These are phyloP conservation scores for Nannobrachium achirus DNA, from an alignment of 2,113 vertebrate genomes.

Conservation along the genomic window DNA sequence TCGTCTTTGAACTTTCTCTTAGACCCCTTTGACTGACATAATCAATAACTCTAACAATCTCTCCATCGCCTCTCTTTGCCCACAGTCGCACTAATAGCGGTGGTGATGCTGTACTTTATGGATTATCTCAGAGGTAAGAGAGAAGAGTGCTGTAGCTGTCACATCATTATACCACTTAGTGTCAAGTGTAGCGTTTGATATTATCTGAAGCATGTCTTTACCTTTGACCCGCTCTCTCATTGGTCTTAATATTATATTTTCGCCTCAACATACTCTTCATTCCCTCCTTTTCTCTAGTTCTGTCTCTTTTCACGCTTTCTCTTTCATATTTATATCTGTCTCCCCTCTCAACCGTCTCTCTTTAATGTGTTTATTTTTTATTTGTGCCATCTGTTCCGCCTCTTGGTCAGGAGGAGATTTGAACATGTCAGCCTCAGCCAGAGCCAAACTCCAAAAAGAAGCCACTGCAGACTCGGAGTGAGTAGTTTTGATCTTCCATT, in stretches of 20 bases:
- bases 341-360: background rate
- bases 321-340: background rate
- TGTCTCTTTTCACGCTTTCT: background rate
- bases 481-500: slow-evolving; percentile 65
- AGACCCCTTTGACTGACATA: background rate
- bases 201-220: background rate
- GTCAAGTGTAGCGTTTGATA: background rate
- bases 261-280: background rate
- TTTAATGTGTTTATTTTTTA: background rate
- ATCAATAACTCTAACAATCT: background rate
- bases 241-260: background rate
- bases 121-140: slow-evolving; percentile 85
- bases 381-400: slow-evolving; percentile 9
- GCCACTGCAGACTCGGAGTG: slow-evolving; percentile 82
- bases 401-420: slow-evolving; percentile 86
- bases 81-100: slow-evolving; percentile 88
- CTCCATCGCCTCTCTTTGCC: slow-evolving; percentile 23
- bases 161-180: background rate
- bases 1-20: background rate
- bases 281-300: background rate
- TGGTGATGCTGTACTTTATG: slow-evolving; percentile 89
- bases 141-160: background rate
- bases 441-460: slow-evolving; percentile 82
- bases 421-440: slow-evolving; percentile 87
- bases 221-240: background rate